Percentiles rank a stretch among this genome's conserved stretches.
These are phyloP conservation scores for Apotomis turbidana DNA, from an alignment of 2,888 invertebrate species.

Conservation along the genomic window DNA sequence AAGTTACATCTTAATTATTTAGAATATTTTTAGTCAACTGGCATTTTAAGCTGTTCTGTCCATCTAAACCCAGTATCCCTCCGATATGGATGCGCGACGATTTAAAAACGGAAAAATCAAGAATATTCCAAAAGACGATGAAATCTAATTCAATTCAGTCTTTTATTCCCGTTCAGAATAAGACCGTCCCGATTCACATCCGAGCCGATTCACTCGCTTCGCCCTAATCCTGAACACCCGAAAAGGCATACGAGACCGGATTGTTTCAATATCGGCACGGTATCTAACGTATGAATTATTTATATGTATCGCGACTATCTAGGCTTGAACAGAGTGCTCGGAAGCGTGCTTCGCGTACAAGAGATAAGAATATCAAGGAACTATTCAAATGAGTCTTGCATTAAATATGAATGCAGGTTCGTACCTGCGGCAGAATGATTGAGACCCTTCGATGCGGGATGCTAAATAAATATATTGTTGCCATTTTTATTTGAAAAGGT, in stretches of 20 bases:
- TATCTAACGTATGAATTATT: conserved; percentile 69
- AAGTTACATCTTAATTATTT: too few relatives aligned
- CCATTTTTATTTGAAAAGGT: neutral
- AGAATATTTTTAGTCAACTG: too few relatives aligned
- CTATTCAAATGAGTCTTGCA: conserved; percentile 40
- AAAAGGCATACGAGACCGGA: conserved; percentile 61
- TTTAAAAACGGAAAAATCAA: neutral
- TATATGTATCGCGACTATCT: conserved; percentile 61
- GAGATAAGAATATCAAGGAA: conserved; percentile 42
- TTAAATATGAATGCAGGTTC: conserved; percentile 37
- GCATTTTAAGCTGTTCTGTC: too few relatives aligned
- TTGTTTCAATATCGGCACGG: conserved; percentile 68
- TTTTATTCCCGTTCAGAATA: conserved; percentile 18
- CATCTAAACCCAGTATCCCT: too few relatives aligned
- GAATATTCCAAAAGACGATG: neutral
- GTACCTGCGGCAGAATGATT: conserved; percentile 37
- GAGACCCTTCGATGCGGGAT: conserved; percentile 29
- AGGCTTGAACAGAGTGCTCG: conserved; percentile 53
- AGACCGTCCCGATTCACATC: conserved; percentile 23
- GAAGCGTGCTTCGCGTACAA: conserved; percentile 64
- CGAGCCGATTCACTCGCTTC: conserved; percentile 45
- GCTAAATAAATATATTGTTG: conserved; percentile 15
- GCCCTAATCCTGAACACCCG: conserved; percentile 57
- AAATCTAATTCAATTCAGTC: conserved; percentile 15
- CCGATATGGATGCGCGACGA: neutral